Evolutionary conservation across 2,797 vertebrate genomes (phyloP).

Genomic region (Glyptemys insculpta): DNA sequence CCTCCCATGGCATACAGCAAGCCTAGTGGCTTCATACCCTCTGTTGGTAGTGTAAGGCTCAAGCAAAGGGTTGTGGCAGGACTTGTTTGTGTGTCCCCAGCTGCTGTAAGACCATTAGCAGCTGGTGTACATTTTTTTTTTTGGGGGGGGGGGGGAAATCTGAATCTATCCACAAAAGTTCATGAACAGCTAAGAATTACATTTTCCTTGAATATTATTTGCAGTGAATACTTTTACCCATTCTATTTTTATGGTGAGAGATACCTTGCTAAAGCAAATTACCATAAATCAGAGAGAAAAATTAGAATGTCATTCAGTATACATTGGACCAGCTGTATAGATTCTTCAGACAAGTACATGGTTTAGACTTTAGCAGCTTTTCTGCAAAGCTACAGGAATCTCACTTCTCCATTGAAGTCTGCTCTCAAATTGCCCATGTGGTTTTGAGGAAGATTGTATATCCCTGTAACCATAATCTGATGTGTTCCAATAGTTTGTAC

Average conservation of each 20-base stretch:
- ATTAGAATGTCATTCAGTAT: background rate
- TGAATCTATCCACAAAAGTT: background rate
- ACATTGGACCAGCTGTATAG: background rate
- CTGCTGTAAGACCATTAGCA: background rate
- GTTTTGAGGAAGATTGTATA: no score
- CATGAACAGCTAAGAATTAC: background rate
- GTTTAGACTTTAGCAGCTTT: background rate
- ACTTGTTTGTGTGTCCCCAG: fast-evolving
- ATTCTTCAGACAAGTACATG: no score
- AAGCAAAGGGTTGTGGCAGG: background rate
- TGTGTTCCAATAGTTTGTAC: no score
- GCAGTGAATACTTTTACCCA: background rate
- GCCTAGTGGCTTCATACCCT: background rate
- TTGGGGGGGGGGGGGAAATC: background rate
- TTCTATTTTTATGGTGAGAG: background rate
- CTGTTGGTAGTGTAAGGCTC: background rate
- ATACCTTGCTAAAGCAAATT: background rate
- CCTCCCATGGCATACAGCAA: background rate
- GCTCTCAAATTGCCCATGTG: no score
- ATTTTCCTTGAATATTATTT: background rate
- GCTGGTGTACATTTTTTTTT: background rate
- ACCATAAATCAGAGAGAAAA: background rate
- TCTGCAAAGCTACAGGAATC: no score
- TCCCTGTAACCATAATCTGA: no score
- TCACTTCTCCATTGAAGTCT: no score